Evolutionary conservation across 2,888 invertebrate genomes (phyloP).

Genomic region (Agrenia bidenticulata): DNA sequence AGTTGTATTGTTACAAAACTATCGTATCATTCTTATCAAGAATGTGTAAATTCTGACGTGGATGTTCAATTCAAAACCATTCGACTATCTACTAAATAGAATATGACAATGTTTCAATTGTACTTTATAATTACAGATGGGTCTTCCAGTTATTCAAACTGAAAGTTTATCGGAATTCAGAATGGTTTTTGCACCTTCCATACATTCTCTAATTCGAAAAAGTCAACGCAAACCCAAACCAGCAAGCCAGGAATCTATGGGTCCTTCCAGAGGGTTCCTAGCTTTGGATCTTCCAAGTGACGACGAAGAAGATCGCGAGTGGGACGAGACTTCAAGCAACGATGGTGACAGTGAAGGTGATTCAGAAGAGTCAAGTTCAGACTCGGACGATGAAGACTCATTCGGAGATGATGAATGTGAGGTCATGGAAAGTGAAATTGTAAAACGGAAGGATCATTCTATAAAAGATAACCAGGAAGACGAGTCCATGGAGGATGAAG

Average conservation of each 20-base stretch:
- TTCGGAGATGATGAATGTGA: constrained; percentile 21
- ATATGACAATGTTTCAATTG: no score
- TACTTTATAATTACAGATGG: constrained; percentile 34
- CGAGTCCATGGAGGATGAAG: not conserved
- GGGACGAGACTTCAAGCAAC: constrained; percentile 10
- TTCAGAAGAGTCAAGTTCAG: constrained; percentile 9
- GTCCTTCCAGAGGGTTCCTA: constrained; percentile 26
- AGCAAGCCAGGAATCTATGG: not conserved
- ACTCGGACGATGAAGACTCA: constrained; percentile 21
- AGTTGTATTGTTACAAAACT: no score
- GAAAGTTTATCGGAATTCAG: constrained; percentile 24
- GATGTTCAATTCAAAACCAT: no score
- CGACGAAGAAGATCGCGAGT: constrained; percentile 43
- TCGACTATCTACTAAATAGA: no score
- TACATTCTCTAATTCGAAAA: not conserved
- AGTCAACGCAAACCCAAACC: constrained; percentile 6
- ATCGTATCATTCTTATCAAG: no score
- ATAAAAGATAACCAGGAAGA: not conserved
- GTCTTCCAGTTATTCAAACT: constrained; percentile 42
- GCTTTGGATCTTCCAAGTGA: constrained; percentile 33
- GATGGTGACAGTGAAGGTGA: not conserved
- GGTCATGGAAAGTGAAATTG: not conserved
- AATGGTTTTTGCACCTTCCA: constrained; percentile 1
- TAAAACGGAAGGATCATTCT: not conserved
- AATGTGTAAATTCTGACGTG: no score